Conservation (phyloP, 1,140 invertebrate genomes). For the Drosophila bocqueti region DNA sequence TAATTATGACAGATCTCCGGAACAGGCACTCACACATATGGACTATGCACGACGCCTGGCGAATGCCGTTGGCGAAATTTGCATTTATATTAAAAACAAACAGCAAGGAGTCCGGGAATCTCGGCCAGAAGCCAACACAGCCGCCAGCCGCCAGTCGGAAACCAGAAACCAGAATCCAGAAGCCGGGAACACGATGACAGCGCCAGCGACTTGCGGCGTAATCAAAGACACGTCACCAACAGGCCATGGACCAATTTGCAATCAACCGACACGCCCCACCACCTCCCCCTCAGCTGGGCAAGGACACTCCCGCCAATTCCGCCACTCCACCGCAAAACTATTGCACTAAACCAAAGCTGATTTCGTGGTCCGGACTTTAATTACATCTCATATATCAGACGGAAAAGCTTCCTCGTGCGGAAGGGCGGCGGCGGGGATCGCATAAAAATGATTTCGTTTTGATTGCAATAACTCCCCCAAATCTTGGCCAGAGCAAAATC, state of each 20-base stretch:
- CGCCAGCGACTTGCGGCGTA: slow-evolving; percentile 76
- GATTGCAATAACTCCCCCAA: slow-evolving; percentile 62
- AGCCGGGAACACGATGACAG: slow-evolving; percentile 63
- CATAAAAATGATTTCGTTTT: slow-evolving; percentile 84
- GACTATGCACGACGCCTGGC: slow-evolving; percentile 28
- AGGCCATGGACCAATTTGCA: slow-evolving; percentile 76
- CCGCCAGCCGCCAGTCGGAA: slow-evolving; percentile 5
- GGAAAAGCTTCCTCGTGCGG: slow-evolving; percentile 30
- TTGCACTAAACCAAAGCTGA: slow-evolving; percentile 71
- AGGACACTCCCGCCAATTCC: slow-evolving; percentile 2
- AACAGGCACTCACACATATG: slow-evolving; percentile 37
- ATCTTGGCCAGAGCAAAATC: slow-evolving; percentile 7
- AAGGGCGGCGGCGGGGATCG: slow-evolving; percentile 40
- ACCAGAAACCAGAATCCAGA: slow-evolving; percentile 13
- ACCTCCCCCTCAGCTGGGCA: background rate
- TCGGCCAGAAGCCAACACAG: slow-evolving; percentile 35
- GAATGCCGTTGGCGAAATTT: slow-evolving; percentile 75
- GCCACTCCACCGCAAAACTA: slow-evolving; percentile 45
- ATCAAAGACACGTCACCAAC: slow-evolving; percentile 82
- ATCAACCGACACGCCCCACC: slow-evolving; percentile 25
- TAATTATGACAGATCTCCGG: slow-evolving; percentile 74
- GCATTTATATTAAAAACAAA: slow-evolving; percentile 84
- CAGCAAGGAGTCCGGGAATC: slow-evolving; percentile 55
- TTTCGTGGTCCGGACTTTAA: slow-evolving; percentile 77
- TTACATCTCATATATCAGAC: slow-evolving; percentile 84